phyloP scores from a whole-genome alignment of 1,140 invertebrate species.

The Leptopilina boulardi region DNA sequence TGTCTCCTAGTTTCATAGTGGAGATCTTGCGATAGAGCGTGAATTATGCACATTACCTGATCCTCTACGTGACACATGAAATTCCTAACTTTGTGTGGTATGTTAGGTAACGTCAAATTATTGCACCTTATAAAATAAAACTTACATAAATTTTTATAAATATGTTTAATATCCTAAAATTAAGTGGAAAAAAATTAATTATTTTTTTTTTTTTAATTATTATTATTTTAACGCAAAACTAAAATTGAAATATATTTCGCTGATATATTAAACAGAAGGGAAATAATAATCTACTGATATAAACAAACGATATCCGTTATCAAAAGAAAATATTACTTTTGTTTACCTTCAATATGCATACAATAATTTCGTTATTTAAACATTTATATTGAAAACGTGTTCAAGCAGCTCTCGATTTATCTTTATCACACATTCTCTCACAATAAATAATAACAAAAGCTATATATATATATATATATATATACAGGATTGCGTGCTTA shows the following conservation, averaged over 20 bases:
- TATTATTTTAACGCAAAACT: neutral
- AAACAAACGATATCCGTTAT: neutral
- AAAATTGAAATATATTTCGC: neutral
- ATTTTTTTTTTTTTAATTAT: no score
- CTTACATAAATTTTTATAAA: neutral
- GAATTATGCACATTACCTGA: conserved; percentile 47
- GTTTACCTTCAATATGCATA: neutral
- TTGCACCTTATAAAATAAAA: neutral
- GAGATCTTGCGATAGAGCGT: conserved; percentile 49
- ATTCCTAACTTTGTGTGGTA: conserved; percentile 30
- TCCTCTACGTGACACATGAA: conserved; percentile 33
- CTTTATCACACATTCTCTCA: neutral
- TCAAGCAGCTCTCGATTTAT: conserved; percentile 7
- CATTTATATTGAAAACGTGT: conserved; percentile 17
- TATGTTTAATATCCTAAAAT: no score
- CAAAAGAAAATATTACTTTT: conserved; percentile 8
- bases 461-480: no score
- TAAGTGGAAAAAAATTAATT: no score
- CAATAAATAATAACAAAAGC: neutral
- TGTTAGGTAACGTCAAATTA: neutral
- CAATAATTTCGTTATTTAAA: conserved; percentile 17
- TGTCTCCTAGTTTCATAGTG: conserved; percentile 33
- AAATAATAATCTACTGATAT: neutral
- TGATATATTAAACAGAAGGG: neutral
- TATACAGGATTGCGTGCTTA: neutral